phyloP scores from a whole-genome alignment of 1,140 invertebrate species.

The Teleopsis dalmanni region DNA sequence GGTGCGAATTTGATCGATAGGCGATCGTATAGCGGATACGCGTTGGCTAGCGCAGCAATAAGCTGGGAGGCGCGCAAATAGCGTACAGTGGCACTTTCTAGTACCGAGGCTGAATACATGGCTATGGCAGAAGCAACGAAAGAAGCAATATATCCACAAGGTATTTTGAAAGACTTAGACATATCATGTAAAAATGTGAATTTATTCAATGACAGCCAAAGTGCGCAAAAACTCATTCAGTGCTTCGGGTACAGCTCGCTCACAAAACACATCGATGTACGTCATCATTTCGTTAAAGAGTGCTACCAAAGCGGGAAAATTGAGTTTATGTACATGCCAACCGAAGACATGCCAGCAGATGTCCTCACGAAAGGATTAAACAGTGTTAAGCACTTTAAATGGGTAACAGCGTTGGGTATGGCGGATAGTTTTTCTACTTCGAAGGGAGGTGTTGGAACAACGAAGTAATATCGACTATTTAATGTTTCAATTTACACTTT shows the following conservation, averaged over 20 bases:
- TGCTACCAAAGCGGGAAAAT: background rate
- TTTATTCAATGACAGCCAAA: slow-evolving; percentile 21
- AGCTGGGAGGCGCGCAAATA: background rate
- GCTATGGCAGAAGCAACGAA: background rate
- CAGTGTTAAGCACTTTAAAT: background rate
- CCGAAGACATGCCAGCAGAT: slow-evolving; percentile 2
- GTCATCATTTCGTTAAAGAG: slow-evolving; percentile 32
- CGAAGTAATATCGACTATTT: too few species aligned
- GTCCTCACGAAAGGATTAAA: slow-evolving; percentile 1
- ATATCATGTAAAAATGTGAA: background rate
- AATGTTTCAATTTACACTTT: too few species aligned
- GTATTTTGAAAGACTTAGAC: background rate
- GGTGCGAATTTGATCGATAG: slow-evolving; percentile 18
- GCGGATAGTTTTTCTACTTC: background rate
- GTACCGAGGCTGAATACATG: slow-evolving; percentile 39
- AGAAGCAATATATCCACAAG: background rate
- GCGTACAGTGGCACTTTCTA: background rate
- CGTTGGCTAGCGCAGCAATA: too few species aligned
- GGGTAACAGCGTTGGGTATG: background rate
- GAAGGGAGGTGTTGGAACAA: slow-evolving; percentile 6
- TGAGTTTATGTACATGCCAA: background rate
- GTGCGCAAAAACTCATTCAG: slow-evolving; percentile 14
- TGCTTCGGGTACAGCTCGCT: slow-evolving; percentile 9
- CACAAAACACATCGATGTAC: slow-evolving; percentile 28
- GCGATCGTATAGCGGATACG: slow-evolving; percentile 32